Evolutionary conservation across 2,888 invertebrate genomes (phyloP), one percentile per base, ranked within the genome.

Genomic region (Oligia strigilis): DNA sequence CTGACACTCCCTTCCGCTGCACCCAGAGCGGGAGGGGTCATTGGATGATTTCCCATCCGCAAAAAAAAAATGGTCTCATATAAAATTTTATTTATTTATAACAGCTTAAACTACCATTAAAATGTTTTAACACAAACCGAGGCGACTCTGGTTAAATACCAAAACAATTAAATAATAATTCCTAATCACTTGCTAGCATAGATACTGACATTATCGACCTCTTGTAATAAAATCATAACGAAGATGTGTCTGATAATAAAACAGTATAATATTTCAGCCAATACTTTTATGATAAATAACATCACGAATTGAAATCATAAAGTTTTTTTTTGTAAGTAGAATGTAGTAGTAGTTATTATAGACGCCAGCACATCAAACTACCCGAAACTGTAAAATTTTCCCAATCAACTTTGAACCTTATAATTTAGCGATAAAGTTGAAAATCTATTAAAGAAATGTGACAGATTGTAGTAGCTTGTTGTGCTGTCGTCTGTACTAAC

Each of bases 131-230:
- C 29, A 40, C 29, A n/a, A 76, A 29, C 43, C 29, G 58, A 52
- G 17, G 46, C 36, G 9, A 4, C 17, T 62, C 17, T 67, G 0
- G 3, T 72, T 64, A 73, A 83, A 87, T 72, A 84, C 29, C 36
- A 80, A 84, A 87, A 87, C 81, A 65, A 87, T 87, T 80, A 85
- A 84, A 79, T 87, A 89, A 79, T 74, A 81, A 89, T 81, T 74
- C 62, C 75, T 77, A 83, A 88, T 88, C 78, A 75, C 65, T 71
- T 67, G 65, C 43, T 72, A 29, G 69, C 75, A n/a, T 58, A 69
- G 69, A 75, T 43, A 62, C 29, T 88, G 89, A 83, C 79, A 81
- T 87, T 86, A 89, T 81, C 74, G 19, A n/a, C 49, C 29, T 60
- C 52, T 75, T 43, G 65, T 73, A 62, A 80, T 79, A 77, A 74